Conservation (phyloP, 2,888 invertebrate genomes). For the Clunio marinus region DNA sequence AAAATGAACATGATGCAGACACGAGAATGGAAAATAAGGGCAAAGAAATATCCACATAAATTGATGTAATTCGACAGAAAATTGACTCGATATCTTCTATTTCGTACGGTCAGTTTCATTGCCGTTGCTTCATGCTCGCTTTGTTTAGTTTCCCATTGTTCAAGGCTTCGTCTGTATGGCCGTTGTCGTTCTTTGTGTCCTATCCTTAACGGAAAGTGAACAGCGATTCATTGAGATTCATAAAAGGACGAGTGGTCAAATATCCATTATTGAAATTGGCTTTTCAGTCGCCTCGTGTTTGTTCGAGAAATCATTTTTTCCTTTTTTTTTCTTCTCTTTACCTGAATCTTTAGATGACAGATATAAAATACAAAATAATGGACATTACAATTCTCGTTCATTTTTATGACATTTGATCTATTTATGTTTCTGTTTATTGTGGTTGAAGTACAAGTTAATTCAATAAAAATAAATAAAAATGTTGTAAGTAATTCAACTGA, state of each 20-base stretch:
- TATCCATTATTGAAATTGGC: constrained; percentile 29
- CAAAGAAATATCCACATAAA: constrained; percentile 7
- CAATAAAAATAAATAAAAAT: too few species aligned
- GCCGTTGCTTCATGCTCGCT: background rate
- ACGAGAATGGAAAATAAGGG: constrained; percentile 3
- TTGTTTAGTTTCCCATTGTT: too few species aligned
- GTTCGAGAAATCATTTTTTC: background rate
- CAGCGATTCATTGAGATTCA: constrained; percentile 27
- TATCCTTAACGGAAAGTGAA: background rate
- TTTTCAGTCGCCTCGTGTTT: background rate
- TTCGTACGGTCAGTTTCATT: background rate
- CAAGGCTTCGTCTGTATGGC: background rate
- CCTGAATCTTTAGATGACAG: background rate
- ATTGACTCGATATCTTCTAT: constrained; percentile 20
- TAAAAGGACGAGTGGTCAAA: background rate
- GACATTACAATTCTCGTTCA: background rate
- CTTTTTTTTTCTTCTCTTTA: background rate
- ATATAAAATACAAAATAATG: background rate
- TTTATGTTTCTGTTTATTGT: background rate
- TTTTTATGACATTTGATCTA: constrained; percentile 6
- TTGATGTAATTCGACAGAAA: constrained; percentile 29
- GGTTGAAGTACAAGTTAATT: background rate
- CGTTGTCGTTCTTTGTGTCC: background rate
- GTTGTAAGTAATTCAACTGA: too few species aligned
- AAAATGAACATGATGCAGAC: background rate